Conservation (phyloP, 1,140 invertebrate species). For the Calephelis nemesis region DNA sequence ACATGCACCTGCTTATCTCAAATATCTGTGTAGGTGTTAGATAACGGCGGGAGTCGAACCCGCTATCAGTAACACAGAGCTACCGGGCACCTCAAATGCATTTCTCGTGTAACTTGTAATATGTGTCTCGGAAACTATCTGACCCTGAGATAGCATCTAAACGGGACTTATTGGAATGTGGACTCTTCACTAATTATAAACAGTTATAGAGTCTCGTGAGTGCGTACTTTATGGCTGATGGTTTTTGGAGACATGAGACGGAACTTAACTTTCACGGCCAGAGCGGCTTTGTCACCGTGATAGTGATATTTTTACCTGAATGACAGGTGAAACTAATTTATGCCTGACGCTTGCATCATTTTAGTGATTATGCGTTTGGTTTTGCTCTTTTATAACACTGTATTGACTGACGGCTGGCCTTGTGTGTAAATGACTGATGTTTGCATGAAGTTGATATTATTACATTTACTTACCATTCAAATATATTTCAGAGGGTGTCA, state of each 20-base stretch:
- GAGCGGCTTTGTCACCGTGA: neutral
- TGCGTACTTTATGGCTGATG: constrained; percentile 28
- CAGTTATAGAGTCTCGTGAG: constrained; percentile 26
- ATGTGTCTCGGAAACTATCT: constrained; percentile 43
- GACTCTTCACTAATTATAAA: constrained; percentile 30
- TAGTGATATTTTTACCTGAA: neutral
- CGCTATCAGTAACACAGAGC: constrained; percentile 49
- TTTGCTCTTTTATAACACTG: too few relatives aligned
- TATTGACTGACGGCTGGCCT: too few relatives aligned
- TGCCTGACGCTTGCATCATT: too few relatives aligned
- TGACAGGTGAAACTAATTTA: too few relatives aligned
- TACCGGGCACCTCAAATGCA: constrained; percentile 60
- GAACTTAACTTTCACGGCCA: constrained; percentile 9
- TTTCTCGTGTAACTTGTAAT: constrained; percentile 65
- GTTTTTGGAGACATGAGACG: constrained; percentile 24
- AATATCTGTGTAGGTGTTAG: constrained; percentile 46
- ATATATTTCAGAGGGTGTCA: too few relatives aligned
- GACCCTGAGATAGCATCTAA: constrained; percentile 43
- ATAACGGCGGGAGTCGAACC: constrained; percentile 44
- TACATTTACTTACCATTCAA: too few relatives aligned
- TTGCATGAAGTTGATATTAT: too few relatives aligned
- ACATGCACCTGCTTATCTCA: constrained; percentile 54
- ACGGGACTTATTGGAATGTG: constrained; percentile 46
- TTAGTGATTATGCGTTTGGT: too few relatives aligned
- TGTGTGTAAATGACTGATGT: too few relatives aligned